phyloP scores from a whole-genome alignment of 1,140 invertebrate species.

The Drosophila arizonae region DNA sequence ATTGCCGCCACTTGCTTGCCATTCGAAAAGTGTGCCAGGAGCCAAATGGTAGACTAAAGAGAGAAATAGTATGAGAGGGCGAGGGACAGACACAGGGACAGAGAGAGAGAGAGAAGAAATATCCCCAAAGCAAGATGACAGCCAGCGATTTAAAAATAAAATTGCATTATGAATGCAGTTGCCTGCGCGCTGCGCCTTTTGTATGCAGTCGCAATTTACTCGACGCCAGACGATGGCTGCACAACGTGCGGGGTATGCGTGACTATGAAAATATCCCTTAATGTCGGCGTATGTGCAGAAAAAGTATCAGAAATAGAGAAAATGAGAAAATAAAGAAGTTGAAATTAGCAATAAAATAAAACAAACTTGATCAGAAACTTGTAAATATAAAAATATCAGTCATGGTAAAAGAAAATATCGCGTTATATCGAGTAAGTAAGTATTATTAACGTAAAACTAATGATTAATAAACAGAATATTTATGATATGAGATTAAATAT shows the following conservation, averaged over 20 bases:
- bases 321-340: neutral
- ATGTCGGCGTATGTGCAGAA: neutral
- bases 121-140: constrained; percentile 42
- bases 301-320: neutral
- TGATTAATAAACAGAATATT: too few relatives aligned
- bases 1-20: constrained; percentile 69
- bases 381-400: too few relatives aligned
- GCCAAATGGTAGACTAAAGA: constrained; percentile 26
- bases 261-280: constrained; percentile 5
- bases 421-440: too few relatives aligned
- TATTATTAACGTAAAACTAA: too few relatives aligned
- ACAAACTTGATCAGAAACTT: neutral
- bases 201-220: constrained; percentile 53
- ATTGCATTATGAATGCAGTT: constrained; percentile 75
- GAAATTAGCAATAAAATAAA: neutral
- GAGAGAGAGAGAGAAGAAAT: neutral
- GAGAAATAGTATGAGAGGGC: constrained; percentile 2
- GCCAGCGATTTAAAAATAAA: constrained; percentile 73
- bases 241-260: neutral
- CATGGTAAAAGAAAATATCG: too few relatives aligned
- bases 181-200: constrained; percentile 28
- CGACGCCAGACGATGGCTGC: constrained; percentile 16
- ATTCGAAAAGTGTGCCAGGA: constrained; percentile 68
- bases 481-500: too few relatives aligned
- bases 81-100: neutral